Percentiles rank a stretch among this genome's conserved stretches.
Evolutionary conservation across 2,113 vertebrate genomes (phyloP).

Genomic region (Melanerpes aurifrons): DNA sequence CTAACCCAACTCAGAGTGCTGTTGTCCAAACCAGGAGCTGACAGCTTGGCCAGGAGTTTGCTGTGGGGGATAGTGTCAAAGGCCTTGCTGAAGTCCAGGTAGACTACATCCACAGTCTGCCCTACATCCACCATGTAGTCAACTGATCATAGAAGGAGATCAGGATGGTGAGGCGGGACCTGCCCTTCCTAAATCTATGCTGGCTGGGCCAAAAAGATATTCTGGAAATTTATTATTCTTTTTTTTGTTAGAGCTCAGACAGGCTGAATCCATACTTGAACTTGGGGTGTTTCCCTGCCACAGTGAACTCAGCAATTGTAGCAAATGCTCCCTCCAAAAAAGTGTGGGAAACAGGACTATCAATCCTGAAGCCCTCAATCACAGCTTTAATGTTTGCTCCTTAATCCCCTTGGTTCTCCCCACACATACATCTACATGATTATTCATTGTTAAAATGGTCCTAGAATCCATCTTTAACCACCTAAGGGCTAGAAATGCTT

Average conservation of each 20-base stretch:
- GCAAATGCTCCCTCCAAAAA: not conserved
- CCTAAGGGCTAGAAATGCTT: not conserved
- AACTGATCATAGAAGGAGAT: too few relatives aligned
- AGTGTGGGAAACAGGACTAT: not conserved
- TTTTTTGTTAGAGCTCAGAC: not conserved
- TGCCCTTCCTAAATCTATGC: too few relatives aligned
- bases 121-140: too few relatives aligned
- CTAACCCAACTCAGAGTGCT: too few relatives aligned
- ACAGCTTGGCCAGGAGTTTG: too few relatives aligned
- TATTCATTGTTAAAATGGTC: not conserved
- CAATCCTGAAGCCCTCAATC: not conserved
- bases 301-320: not conserved
- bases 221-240: not conserved
- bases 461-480: not conserved
- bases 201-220: not conserved
- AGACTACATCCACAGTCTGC: too few relatives aligned
- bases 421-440: not conserved
- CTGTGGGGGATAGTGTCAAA: too few relatives aligned
- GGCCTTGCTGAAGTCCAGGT: too few relatives aligned
- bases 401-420: not conserved
- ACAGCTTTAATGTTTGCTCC: not conserved
- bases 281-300: not conserved
- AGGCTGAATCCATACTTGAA: not conserved
- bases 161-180: too few relatives aligned
- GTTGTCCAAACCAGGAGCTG: too few relatives aligned